Conservation (phyloP, 2,113 vertebrate species). For the Microcebus lehilahytsara region DNA sequence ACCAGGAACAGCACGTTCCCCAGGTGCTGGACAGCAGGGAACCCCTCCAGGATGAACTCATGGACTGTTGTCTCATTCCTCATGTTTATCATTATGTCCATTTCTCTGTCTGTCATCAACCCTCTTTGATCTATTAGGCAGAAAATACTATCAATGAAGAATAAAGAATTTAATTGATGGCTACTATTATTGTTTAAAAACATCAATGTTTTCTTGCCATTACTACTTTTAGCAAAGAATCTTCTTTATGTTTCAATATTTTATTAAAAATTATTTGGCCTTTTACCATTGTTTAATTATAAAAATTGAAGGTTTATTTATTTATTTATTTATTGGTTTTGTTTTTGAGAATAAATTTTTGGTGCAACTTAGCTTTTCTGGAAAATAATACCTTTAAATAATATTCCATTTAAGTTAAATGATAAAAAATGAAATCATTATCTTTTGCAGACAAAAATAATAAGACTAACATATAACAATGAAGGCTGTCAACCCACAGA, state of each 20-base stretch:
- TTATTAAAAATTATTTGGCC: background rate
- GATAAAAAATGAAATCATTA: background rate
- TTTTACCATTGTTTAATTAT: background rate
- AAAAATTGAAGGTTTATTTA: background rate
- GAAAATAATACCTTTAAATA: background rate
- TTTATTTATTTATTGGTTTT: background rate
- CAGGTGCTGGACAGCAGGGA: background rate
- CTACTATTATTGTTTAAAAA: background rate
- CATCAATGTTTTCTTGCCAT: background rate
- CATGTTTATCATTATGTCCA: background rate
- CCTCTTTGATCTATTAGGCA: background rate
- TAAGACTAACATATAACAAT: background rate
- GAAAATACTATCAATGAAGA: background rate
- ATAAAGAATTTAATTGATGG: background rate
- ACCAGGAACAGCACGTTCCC: background rate
- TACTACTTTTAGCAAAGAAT: background rate
- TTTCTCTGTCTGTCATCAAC: background rate
- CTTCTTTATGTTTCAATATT: background rate
- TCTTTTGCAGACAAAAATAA: background rate
- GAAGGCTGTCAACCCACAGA: background rate
- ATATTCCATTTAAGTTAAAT: background rate
- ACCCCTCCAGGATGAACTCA: slow-evolving; percentile 31
- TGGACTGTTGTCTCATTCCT: background rate
- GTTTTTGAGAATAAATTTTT: background rate
- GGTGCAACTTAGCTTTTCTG: background rate